A percentile compares a stretch with the other conserved stretches of the same genome.
phyloP scores from a whole-genome alignment of 30 jellyfish, hydroid and myxozoan genomes.

The Aurelia aurita region DNA sequence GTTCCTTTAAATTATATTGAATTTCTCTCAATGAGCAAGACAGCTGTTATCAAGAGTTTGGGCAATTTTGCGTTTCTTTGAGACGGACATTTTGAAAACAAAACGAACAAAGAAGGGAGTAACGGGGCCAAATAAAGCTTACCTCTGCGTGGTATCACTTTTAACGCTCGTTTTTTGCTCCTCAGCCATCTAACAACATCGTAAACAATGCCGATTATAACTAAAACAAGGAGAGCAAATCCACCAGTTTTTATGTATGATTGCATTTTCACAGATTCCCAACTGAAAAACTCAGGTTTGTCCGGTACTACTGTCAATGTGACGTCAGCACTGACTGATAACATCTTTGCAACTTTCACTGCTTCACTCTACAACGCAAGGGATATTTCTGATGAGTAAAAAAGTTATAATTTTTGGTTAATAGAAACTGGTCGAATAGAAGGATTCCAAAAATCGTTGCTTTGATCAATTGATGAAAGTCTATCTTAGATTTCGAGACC shows the following conservation, averaged over 20 bases:
- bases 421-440: neutral
- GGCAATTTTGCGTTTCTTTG: no score
- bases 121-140: neutral
- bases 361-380: slow-evolving; percentile 23
- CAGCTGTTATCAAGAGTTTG: no score
- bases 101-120: no score
- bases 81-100: no score
- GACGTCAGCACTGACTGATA: slow-evolving; percentile 13
- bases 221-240: neutral
- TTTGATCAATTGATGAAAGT: no score
- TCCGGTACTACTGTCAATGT: slow-evolving; percentile 10
- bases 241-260: slow-evolving; percentile 37
- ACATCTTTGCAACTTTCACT: slow-evolving; percentile 27
- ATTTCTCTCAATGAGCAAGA: no score
- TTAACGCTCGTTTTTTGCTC: neutral
- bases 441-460: neutral
- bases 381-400: neutral
- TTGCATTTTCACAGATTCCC: slow-evolving; percentile 65
- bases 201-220: slow-evolving; percentile 22
- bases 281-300: slow-evolving; percentile 68
- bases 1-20: no score
- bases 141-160: slow-evolving; percentile 23
- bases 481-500: no score
- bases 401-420: neutral
- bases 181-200: slow-evolving; percentile 18